phyloP scores from a whole-genome alignment of 2,888 invertebrate genomes.

The Drosophila yooni region DNA sequence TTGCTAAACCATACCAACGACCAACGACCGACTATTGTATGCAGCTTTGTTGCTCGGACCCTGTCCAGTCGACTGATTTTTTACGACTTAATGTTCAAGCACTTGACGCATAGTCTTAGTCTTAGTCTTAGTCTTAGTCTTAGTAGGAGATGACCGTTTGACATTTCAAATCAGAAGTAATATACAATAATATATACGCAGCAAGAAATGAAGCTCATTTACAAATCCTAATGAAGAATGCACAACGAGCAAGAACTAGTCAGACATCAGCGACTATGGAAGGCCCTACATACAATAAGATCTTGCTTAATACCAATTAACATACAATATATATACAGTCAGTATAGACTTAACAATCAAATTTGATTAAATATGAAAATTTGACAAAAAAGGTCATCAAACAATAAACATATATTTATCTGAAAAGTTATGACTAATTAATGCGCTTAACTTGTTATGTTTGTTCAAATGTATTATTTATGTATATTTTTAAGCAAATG shows the following conservation, averaged over 20 bases:
- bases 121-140: slow-evolving; percentile 35
- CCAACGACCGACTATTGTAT: background rate
- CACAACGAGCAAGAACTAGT: background rate
- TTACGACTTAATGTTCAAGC: slow-evolving; percentile 21
- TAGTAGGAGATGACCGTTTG: slow-evolving; percentile 35
- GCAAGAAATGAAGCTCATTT: slow-evolving; percentile 1
- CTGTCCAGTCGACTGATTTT: background rate
- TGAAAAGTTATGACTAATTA: background rate
- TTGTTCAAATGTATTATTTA: background rate
- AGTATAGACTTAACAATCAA: background rate
- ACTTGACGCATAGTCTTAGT: slow-evolving; percentile 24
- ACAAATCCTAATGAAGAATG: slow-evolving; percentile 1
- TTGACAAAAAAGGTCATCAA: background rate
- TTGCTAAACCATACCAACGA: slow-evolving; percentile 1
- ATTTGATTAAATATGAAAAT: background rate
- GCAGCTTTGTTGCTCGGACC: slow-evolving; percentile 4
- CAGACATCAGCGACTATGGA: background rate
- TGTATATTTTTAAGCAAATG: background rate
- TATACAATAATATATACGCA: slow-evolving; percentile 6
- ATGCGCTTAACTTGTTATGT: background rate
- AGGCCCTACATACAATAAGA: background rate
- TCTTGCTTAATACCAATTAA: background rate
- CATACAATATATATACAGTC: background rate
- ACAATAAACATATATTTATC: background rate
- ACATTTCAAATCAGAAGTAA: slow-evolving; percentile 43